phyloP scores from a whole-genome alignment of 37 sponge, comb jelly and placozoan genomes.

The Cliona cf. orientalis region DNA sequence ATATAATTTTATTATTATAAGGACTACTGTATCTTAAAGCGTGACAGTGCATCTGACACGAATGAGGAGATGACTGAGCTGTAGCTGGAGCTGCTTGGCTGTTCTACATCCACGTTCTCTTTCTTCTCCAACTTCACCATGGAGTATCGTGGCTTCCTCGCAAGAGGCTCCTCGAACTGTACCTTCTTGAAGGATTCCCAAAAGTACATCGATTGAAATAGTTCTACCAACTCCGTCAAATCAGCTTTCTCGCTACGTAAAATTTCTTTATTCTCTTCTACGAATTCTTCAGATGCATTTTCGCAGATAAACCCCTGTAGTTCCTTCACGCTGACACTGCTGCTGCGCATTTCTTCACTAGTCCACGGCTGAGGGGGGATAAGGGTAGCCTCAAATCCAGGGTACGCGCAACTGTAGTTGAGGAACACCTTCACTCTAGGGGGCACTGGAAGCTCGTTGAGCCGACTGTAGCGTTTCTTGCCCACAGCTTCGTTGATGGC shows the following conservation, averaged over 20 bases:
- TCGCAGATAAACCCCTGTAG: constrained; percentile 29
- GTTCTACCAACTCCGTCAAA: constrained; percentile 17
- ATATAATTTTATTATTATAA: no score
- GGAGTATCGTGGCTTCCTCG: constrained; percentile 35
- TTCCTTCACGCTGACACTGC: constrained; percentile 3
- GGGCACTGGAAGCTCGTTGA: constrained; percentile 53
- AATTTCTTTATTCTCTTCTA: constrained; percentile 15
- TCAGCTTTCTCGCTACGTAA: neutral
- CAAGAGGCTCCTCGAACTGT: constrained; percentile 37
- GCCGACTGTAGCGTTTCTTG: neutral
- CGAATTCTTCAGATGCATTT: constrained; percentile 43
- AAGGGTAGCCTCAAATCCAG: constrained; percentile 32
- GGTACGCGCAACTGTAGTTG: constrained; percentile 47
- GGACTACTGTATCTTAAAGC: no score
- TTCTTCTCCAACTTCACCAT: neutral
- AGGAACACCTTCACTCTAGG: constrained; percentile 46
- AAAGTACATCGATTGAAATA: constrained; percentile 47
- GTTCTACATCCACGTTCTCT: neutral
- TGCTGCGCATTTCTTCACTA: constrained; percentile 31
- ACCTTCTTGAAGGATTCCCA: constrained; percentile 55
- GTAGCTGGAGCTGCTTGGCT: no score
- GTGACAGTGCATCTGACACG: no score
- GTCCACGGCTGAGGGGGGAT: constrained; percentile 54
- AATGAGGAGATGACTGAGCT: no score
- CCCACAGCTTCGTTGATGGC: constrained; percentile 32